Conservation (phyloP, 2,113 vertebrate species). For the Diphyllodes magnificus region DNA sequence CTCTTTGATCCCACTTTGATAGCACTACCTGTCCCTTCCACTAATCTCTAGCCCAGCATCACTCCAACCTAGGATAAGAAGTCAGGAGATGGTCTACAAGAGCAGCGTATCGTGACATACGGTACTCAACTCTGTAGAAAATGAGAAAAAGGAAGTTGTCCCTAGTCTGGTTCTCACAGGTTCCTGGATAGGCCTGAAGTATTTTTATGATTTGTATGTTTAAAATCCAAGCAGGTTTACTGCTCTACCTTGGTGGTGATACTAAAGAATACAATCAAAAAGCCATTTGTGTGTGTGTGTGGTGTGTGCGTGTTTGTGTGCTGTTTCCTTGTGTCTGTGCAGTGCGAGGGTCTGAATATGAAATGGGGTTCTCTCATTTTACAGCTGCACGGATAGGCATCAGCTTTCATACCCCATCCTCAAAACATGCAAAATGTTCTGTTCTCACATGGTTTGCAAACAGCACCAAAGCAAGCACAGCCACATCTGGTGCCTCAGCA, state of each 20-base stretch:
- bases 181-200: background rate
- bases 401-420: background rate
- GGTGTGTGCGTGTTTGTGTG: no score
- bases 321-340: background rate
- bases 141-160: background rate
- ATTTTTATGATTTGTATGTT: background rate
- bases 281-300: background rate
- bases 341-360: background rate
- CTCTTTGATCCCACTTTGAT: background rate
- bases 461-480: background rate
- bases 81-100: background rate
- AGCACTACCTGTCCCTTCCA: background rate
- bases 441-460: background rate
- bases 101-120: background rate
- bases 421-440: background rate
- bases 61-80: background rate
- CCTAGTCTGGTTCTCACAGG: background rate
- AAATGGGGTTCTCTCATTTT: background rate
- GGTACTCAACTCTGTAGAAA: background rate
- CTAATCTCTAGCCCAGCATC: background rate
- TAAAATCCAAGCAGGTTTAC: background rate
- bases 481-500: background rate
- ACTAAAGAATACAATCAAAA: fast-evolving
- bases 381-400: background rate
- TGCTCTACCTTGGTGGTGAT: background rate